Evolutionary conservation across 2,888 invertebrate genomes (phyloP).

Genomic region (Dynastes grantii): DNA sequence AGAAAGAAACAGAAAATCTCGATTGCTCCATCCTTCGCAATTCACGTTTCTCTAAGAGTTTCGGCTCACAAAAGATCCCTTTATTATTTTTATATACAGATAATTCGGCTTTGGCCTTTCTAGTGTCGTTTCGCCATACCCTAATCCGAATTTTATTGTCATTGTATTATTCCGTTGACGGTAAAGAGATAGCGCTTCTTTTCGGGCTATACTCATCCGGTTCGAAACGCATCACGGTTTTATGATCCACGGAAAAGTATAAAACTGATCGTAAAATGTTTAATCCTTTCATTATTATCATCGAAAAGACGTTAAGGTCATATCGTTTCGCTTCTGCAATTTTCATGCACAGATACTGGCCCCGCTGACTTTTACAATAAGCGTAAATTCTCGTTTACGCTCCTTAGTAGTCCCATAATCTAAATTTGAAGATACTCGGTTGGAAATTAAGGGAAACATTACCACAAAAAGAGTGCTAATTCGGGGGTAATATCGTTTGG

Average conservation of each 20-base stretch:
- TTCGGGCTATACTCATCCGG: slow-evolving; percentile 1
- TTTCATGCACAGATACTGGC: slow-evolving; percentile 22
- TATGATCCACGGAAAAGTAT: slow-evolving; percentile 47
- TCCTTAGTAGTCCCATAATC: slow-evolving; percentile 15
- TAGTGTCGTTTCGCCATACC: slow-evolving; percentile 32
- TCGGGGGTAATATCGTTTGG: neutral
- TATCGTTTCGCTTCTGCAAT: slow-evolving; percentile 34
- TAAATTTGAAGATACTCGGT: slow-evolving; percentile 9
- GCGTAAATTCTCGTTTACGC: slow-evolving; percentile 36
- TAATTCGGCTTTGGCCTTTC: slow-evolving; percentile 38
- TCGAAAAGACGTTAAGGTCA: slow-evolving; percentile 41
- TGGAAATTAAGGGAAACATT: neutral
- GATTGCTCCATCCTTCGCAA: slow-evolving; percentile 5
- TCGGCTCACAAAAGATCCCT: slow-evolving; percentile 26
- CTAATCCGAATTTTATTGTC: slow-evolving; percentile 47
- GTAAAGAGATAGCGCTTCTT: slow-evolving; percentile 27
- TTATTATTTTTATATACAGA: slow-evolving; percentile 40
- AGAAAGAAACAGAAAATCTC: neutral
- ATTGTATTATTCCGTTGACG: slow-evolving; percentile 41
- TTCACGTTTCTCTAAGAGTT: slow-evolving; percentile 3
- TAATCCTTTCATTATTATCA: slow-evolving; percentile 52
- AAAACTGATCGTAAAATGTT: slow-evolving; percentile 52
- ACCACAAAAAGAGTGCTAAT: neutral
- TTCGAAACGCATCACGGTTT: slow-evolving; percentile 35
- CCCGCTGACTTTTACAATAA: slow-evolving; percentile 28